phyloP scores from a whole-genome alignment of 2,888 invertebrate genomes.

The Busseola fusca region DNA sequence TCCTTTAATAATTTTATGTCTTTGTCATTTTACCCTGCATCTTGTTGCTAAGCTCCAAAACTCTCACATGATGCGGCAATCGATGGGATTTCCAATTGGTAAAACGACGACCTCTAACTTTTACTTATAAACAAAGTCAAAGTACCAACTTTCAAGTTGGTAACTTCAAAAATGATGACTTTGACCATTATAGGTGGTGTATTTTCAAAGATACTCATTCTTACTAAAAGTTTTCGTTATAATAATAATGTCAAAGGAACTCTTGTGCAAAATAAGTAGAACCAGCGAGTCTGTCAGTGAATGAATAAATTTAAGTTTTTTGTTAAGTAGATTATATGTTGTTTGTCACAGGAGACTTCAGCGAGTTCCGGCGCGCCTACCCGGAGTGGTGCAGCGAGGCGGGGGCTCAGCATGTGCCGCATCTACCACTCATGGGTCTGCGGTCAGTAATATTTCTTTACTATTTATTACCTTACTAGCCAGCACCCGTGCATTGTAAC shows the following conservation, averaged over 20 bases:
- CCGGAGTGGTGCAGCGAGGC: constrained; percentile 97
- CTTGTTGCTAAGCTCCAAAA: background rate
- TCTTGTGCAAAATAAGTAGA: background rate
- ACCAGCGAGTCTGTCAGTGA: background rate
- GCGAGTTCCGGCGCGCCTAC: constrained; percentile 94
- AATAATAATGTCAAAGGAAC: background rate
- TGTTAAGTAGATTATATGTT: background rate
- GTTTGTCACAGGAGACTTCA: constrained; percentile 93
- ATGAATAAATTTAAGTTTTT: background rate
- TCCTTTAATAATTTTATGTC: background rate
- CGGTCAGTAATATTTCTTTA: constrained; percentile 73
- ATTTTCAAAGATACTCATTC: background rate
- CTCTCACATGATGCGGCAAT: background rate
- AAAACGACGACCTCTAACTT: background rate
- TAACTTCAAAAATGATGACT: background rate
- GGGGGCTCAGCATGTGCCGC: constrained; percentile 90
- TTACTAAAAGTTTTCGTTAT: background rate
- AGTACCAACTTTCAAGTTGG: background rate
- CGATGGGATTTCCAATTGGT: background rate
- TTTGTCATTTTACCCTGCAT: constrained; percentile 9
- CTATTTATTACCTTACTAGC: background rate
- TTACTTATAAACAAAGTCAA: background rate
- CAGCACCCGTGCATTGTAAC: background rate
- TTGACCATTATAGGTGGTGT: background rate
- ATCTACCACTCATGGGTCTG: constrained; percentile 89